phyloP scores from a whole-genome alignment of 1,140 invertebrate genomes.

The Zaprionus taronus region DNA sequence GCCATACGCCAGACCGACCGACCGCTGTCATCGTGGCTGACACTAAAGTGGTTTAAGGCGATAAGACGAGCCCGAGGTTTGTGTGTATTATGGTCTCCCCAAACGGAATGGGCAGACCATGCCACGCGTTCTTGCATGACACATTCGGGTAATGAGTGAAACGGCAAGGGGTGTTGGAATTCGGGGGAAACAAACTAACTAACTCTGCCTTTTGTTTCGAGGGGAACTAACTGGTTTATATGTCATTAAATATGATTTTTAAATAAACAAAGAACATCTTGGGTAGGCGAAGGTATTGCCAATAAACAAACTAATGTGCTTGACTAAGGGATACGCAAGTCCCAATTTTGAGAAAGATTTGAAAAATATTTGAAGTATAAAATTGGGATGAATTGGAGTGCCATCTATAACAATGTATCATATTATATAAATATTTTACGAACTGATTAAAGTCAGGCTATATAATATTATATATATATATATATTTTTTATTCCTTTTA shows the following conservation, averaged over 20 bases:
- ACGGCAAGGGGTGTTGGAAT: background rate
- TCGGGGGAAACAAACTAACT: background rate
- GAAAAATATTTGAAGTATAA: no score
- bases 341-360: no score
- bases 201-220: background rate
- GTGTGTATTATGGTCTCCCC: background rate
- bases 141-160: conserved; percentile 27
- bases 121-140: conserved; percentile 20
- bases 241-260: background rate
- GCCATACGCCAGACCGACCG: conserved; percentile 19
- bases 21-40: conserved; percentile 81
- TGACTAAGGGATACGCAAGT: background rate
- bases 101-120: conserved; percentile 1
- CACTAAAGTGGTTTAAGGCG: conserved; percentile 83
- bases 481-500: no score
- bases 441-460: no score
- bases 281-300: background rate
- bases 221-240: background rate
- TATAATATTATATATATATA: no score
- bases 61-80: conserved; percentile 70
- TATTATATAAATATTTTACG: no score
- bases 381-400: no score
- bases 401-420: no score
- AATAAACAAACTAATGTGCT: background rate
- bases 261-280: background rate